Evolutionary conservation across 1,140 invertebrate genomes (phyloP), one percentile per base, ranked within the genome.

Genomic region (Drosophila trapezifrons): DNA sequence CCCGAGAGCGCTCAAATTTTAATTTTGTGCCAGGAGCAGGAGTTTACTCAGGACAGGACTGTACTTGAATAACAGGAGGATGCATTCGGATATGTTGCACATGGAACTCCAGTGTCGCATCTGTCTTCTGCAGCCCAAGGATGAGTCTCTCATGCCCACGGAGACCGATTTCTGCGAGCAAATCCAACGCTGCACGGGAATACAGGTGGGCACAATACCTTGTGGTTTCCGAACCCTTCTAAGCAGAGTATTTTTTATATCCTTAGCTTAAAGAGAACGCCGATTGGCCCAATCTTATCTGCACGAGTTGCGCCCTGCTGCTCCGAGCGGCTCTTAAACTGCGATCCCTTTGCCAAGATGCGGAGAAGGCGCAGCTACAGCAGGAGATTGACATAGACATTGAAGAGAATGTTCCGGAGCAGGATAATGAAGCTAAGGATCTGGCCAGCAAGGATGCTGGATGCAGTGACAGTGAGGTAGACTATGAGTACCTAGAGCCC

Each of bases 301-400:
- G 90, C 55, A 80, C 56, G 7, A 76, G 71, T 25, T 91, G 90
- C 27, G 54, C 70, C 6, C 32, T 76, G 25, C 43, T 91, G 9
- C 27, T 91, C 2, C 64, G 78, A 0, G 80, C 83, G 5, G 76
- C 90, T 5, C 43, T 75, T 0, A 89, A 80, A 25, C 63, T 91
- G 6, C 70, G 80, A 7, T 54, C 37, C 0, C 62, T 90, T 25
- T 91, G 86, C 40, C 69, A 83, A 29, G 49, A 69, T 6, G 66
- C 90, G 0, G 58, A 89, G 18, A 29, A 73, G 45, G 51, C 66
- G 3, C 32, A 87, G 8, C 46, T 54, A 17, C 54, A 54, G 18
- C 20, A 59, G 15, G 54, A 57, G 29, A 12, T 17, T 0, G 35
- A 69, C 17, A 27, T 60, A 6, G 13, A 51, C 8, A 35, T 59